Base-by-base conservation (phyloP, 2,888 invertebrate genomes). In the Hesperia comma region DNA sequence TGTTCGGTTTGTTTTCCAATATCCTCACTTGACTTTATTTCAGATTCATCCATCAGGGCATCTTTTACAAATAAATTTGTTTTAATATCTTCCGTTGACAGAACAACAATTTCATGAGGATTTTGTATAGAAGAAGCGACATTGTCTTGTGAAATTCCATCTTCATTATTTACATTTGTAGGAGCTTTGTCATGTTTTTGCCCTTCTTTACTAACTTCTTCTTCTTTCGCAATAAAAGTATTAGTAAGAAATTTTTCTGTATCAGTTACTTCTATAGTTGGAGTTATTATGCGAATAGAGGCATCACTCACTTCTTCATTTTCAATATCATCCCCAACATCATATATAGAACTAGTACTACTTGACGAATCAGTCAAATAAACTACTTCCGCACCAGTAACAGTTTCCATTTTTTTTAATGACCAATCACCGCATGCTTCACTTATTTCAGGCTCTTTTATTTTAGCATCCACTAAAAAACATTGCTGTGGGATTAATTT, bases 361-460 rank as follows among this genome's bases (percentile, higher is more conserved):
- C 94, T 94, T 6, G 95, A 95, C 15, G 94, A 94, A 72, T 95
- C 95, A 67, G 95, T 95, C 54, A 96, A 87, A 81, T 94, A 96
- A 1, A 96, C 95, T 12, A 96, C 82, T 85, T 96, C 96, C 26
- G 95, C 95, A 5, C 94, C 94, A 57, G 93, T 90, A 69, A 93
- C 86, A 79, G 93, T 90, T 71, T 94, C 93, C 19, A 88, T 78
- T n/a, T 86, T 89, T 77, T 88, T 81, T 69, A 93, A 87, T 12
- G 91, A 90, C 88, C 94, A 93, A 55, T 93, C 90, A 4, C 93
- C 94, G 71, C 94, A 93, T 46, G 94, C 93, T 80, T 94, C 94
- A 74, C 93, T 88, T n/a, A 94, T 77, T 70, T 92, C 90, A 40
- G 91, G 85, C 70, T 94, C 94, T 74, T 94, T 87, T 37, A 95